Evolutionary conservation across 2,113 vertebrate species (phyloP).

Genomic region (Microtus richardsoni): DNA sequence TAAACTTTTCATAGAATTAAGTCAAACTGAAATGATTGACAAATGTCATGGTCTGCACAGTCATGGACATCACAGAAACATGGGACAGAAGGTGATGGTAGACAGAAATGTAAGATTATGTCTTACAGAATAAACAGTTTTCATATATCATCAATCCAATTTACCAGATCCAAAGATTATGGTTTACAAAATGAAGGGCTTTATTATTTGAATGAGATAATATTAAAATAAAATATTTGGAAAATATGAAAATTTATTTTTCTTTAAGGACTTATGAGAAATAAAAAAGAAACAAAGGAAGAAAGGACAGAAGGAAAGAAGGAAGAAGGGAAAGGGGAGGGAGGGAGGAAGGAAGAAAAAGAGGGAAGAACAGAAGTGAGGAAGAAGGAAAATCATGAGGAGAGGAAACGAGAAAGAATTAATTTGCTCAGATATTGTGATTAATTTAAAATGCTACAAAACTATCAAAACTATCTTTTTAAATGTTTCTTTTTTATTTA

Average conservation of each 20-base stretch:
- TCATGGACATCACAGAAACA: background rate
- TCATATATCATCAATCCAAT: background rate
- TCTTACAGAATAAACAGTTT: background rate
- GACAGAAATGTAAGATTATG: too few relatives aligned
- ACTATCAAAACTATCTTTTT: background rate
- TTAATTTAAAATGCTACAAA: background rate
- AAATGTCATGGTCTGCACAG: background rate
- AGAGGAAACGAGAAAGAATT: rapidly evolving
- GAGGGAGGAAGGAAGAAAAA: rapidly evolving
- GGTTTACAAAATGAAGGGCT: background rate
- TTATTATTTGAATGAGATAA: background rate
- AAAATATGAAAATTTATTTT: background rate
- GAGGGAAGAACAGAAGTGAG: rapidly evolving
- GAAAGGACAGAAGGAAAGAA: background rate
- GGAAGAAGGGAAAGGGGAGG: background rate
- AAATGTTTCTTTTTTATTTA: background rate
- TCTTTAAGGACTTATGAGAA: background rate
- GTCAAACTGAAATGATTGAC: background rate
- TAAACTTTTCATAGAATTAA: background rate
- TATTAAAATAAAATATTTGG: background rate
- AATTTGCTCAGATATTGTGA: background rate
- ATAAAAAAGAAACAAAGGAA: background rate
- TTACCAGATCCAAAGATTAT: background rate
- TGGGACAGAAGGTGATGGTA: background rate
- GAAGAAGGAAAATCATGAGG: rapidly evolving